Evolutionary conservation across 1,140 invertebrate species (phyloP).

Genomic region (Ceratosolen solmsi): DNA sequence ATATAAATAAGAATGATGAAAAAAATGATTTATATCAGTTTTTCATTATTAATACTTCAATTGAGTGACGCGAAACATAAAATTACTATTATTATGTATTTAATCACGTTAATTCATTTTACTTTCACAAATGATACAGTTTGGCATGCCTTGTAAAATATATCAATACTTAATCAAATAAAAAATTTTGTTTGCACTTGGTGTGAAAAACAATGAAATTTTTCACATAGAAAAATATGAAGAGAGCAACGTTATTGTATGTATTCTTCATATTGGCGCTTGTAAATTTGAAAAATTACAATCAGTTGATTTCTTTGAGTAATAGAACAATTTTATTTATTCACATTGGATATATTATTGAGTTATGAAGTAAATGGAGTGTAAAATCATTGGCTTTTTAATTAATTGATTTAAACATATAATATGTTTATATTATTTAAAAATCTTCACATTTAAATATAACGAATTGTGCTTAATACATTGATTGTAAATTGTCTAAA

Average conservation of each 20-base stretch:
- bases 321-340: constrained; percentile 2
- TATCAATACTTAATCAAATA: no score
- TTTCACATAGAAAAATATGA: background rate
- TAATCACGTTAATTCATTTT: no score
- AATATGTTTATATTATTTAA: background rate
- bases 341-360: background rate
- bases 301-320: background rate
- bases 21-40: no score
- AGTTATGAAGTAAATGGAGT: background rate
- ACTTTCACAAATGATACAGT: no score
- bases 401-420: background rate
- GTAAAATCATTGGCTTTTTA: background rate
- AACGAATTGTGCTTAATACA: no score
- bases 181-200: background rate
- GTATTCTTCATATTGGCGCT: background rate
- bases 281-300: background rate
- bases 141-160: no score
- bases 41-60: no score
- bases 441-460: background rate
- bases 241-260: background rate
- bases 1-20: no score
- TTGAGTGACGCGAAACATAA: no score
- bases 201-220: background rate
- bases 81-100: no score
- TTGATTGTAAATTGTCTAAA: no score